Percentiles rank a stretch among this genome's conserved stretches.
Conservation (phyloP, 2,113 vertebrate species). For the Cebidichthys violaceus region DNA sequence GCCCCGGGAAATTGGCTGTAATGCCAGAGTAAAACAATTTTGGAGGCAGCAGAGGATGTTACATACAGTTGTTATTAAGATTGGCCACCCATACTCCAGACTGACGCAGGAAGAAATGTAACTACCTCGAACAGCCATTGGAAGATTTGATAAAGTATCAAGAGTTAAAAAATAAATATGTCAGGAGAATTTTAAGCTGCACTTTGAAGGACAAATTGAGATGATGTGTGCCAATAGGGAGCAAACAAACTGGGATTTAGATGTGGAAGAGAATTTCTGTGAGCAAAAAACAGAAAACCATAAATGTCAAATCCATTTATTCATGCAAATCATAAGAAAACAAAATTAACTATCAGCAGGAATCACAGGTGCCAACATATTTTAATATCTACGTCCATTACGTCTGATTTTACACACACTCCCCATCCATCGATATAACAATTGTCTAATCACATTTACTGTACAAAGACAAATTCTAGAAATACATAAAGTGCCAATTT, state of each 20-base stretch:
- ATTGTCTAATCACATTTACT: constrained; percentile 41
- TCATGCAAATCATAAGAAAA: constrained; percentile 76
- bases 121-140: constrained; percentile 16
- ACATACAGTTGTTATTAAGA: neutral
- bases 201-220: constrained; percentile 41
- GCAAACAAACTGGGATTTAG: constrained; percentile 13
- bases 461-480: constrained; percentile 27
- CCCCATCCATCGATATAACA: constrained; percentile 14
- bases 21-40: constrained; percentile 6
- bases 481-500: constrained; percentile 37
- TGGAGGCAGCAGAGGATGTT: neutral
- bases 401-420: constrained; percentile 41
- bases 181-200: constrained; percentile 37
- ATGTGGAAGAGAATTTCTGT: constrained; percentile 3
- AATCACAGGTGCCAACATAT: constrained; percentile 41
- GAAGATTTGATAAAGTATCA: constrained; percentile 24
- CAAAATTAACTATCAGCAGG: constrained; percentile 47
- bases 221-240: constrained; percentile 6
- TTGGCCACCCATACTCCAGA: neutral
- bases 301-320: constrained; percentile 79
- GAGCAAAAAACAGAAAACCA: neutral
- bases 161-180: constrained; percentile 15
- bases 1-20: constrained; percentile 23
- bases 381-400: constrained; percentile 34
- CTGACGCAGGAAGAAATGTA: constrained; percentile 28